These are phyloP conservation scores for Acipenser transmontanus DNA, from an alignment of 2,797 vertebrate genomes.

Conservation along the genomic window DNA sequence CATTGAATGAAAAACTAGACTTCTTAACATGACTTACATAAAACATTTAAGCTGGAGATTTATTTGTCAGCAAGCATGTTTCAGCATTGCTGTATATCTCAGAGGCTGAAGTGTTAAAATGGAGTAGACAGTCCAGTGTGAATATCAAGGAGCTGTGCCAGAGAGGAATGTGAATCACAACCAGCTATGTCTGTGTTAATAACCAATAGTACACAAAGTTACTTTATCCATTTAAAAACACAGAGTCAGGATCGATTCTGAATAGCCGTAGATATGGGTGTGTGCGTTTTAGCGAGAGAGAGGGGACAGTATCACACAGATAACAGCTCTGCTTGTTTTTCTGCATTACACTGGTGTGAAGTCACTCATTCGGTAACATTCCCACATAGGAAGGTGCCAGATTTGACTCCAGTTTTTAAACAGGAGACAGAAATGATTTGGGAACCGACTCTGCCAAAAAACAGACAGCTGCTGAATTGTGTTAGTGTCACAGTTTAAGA, in stretches of 20 bases:
- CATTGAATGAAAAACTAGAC: too few species aligned
- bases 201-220: too few species aligned
- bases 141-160: background rate
- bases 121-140: background rate
- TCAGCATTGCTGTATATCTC: background rate
- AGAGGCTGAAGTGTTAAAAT: background rate
- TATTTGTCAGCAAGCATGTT: constrained; percentile 4
- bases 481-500: background rate
- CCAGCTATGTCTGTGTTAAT: too few species aligned
- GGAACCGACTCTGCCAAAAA: background rate
- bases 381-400: constrained; percentile 57
- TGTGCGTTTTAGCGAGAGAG: too few species aligned
- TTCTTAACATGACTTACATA: too few species aligned
- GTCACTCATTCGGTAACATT: constrained; percentile 33
- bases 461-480: background rate
- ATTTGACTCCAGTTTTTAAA: constrained; percentile 51
- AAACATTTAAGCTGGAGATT: background rate
- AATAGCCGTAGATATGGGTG: too few species aligned
- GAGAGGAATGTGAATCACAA: too few species aligned
- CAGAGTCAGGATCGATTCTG: too few species aligned
- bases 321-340: constrained; percentile 7
- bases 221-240: too few species aligned
- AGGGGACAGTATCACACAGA: background rate
- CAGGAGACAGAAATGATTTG: constrained; percentile 20
- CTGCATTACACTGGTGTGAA: constrained; percentile 29